Evolutionary conservation across 2,113 vertebrate species (phyloP).

Genomic region (Pteruthius melanotis): DNA sequence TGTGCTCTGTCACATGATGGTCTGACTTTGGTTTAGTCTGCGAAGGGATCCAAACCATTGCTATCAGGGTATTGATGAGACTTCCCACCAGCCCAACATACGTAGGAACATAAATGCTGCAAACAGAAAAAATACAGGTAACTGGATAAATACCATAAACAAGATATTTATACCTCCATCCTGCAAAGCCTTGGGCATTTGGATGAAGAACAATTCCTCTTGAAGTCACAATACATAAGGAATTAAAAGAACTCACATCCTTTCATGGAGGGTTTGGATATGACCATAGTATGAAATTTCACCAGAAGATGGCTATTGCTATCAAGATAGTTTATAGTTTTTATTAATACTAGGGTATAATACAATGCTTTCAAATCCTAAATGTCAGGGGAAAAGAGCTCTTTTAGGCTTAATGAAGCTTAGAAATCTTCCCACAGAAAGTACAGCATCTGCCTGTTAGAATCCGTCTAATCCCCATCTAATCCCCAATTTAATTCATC

Average conservation of each 20-base stretch:
- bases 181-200: not conserved
- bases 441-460: not conserved
- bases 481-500: not conserved
- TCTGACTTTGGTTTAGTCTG: slow-evolving; percentile 73
- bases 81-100: slow-evolving; percentile 75
- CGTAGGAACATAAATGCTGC: slow-evolving; percentile 75
- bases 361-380: not conserved
- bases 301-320: not conserved
- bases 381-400: not conserved
- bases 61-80: slow-evolving; percentile 75
- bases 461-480: not conserved
- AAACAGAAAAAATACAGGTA: not conserved
- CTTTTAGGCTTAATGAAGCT: not conserved
- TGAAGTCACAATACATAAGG: not conserved
- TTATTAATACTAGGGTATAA: not conserved
- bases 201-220: not conserved
- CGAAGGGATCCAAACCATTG: slow-evolving; percentile 79
- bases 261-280: not conserved
- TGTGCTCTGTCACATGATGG: not conserved
- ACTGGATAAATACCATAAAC: not conserved
- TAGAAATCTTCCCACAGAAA: not conserved
- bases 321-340: not conserved
- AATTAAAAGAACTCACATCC: not conserved
- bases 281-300: not conserved
- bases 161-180: not conserved